phyloP scores from a whole-genome alignment of 2,888 invertebrate genomes.

The Patella ulyssiponensis region DNA sequence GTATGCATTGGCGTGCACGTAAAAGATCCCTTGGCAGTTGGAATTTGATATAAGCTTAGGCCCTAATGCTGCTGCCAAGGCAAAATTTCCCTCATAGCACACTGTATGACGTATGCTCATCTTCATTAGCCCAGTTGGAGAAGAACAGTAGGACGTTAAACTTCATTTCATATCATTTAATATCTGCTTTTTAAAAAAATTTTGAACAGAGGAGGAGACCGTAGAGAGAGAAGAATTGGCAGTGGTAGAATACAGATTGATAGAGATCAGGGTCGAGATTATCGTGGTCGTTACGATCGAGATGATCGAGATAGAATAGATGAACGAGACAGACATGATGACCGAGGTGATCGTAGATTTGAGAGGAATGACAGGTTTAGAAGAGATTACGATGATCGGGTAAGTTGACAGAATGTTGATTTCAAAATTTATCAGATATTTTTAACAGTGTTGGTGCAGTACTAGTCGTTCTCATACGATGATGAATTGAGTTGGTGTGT shows the following conservation, averaged over 20 bases:
- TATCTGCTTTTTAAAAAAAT: not conserved
- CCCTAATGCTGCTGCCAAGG: too few species aligned
- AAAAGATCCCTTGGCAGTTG: too few species aligned
- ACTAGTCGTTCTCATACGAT: too few species aligned
- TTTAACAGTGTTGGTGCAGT: too few species aligned
- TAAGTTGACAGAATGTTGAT: not conserved
- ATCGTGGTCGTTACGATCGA: constrained; percentile 17
- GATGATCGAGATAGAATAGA: constrained; percentile 8
- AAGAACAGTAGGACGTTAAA: too few species aligned
- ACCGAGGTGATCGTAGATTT: constrained; percentile 47
- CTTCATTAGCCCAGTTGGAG: too few species aligned
- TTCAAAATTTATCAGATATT: too few species aligned
- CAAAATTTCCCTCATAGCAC: too few species aligned
- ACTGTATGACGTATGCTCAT: too few species aligned
- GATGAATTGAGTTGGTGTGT: too few species aligned
- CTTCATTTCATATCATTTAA: not conserved
- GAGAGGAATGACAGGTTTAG: constrained; percentile 33
- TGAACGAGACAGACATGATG: constrained; percentile 41
- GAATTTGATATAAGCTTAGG: too few species aligned
- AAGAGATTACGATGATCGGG: constrained; percentile 25
- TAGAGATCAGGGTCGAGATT: constrained; percentile 75
- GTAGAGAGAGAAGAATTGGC: constrained; percentile 79
- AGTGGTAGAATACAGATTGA: constrained; percentile 85
- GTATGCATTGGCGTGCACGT: too few species aligned
- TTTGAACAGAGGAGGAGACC: constrained; percentile 29